These are phyloP conservation scores for Meandrina meandrites DNA, from an alignment of 92 coral and sea anemone species.

Conservation along the genomic window DNA sequence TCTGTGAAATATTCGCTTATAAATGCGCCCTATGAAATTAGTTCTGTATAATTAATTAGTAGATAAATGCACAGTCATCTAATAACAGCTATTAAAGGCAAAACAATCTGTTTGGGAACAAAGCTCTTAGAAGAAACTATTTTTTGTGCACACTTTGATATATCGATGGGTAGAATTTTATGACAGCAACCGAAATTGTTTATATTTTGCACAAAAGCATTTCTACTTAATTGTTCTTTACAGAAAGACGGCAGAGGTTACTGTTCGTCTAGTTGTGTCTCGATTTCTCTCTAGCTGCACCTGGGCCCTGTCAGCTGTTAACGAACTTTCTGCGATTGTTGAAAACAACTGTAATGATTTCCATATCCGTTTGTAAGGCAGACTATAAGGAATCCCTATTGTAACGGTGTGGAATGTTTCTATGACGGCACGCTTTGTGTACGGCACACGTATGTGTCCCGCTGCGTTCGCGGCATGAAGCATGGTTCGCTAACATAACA, in stretches of 20 bases:
- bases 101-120: not conserved
- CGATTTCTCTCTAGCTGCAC: not conserved
- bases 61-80: not conserved
- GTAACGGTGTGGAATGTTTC: not conserved
- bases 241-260: not conserved
- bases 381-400: not conserved
- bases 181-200: slow-evolving; percentile 7
- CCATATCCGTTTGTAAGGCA: not conserved
- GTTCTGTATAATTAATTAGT: not conserved
- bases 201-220: not conserved
- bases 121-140: not conserved
- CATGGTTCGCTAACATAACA: not conserved
- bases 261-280: not conserved
- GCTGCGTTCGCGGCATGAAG: slow-evolving; percentile 2
- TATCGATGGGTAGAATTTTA: not conserved
- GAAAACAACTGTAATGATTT: not conserved
- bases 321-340: not conserved
- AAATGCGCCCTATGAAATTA: not conserved
- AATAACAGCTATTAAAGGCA: not conserved
- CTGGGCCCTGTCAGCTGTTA: not conserved
- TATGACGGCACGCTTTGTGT: not conserved
- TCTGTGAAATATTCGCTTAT: not conserved
- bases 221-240: not conserved
- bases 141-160: not conserved
- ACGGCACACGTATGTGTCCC: not conserved